Evolutionary conservation across 2,113 vertebrate species (phyloP).

Genomic region (Strix uralensis): DNA sequence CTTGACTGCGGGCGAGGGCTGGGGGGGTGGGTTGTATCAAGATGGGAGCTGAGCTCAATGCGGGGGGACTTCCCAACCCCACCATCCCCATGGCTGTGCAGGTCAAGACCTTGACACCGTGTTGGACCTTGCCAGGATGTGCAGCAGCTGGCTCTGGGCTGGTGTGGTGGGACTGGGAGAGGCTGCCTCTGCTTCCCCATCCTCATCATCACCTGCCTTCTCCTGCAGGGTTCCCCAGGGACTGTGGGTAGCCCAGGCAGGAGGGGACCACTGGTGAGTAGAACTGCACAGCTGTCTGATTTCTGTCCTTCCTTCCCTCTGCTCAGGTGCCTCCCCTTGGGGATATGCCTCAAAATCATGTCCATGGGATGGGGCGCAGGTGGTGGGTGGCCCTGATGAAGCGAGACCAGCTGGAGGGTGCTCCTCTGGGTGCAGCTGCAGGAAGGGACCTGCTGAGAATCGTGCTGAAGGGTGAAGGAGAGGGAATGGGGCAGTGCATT

Average conservation of each 20-base stretch:
- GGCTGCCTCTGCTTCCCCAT: neutral
- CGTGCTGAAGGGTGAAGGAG: neutral
- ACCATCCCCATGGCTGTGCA: rapidly evolving
- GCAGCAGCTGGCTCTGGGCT: neutral
- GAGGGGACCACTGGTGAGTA: conserved; percentile 76
- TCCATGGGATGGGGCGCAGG: neutral
- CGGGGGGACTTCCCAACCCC: neutral
- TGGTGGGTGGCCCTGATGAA: neutral
- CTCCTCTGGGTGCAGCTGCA: neutral
- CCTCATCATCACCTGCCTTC: neutral
- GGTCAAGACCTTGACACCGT: neutral
- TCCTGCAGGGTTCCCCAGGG: conserved; percentile 77
- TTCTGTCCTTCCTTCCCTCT: neutral
- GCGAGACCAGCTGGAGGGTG: rapidly evolving
- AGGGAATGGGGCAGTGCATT: neutral
- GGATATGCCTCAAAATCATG: neutral
- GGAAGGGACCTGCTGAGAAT: neutral
- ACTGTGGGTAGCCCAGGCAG: conserved; percentile 67
- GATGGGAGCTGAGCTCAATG: neutral
- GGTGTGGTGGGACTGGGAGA: neutral
- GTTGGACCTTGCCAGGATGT: neutral
- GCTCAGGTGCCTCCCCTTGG: neutral
- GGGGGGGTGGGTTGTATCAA: rapidly evolving
- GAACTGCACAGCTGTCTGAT: neutral
- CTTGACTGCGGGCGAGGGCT: neutral